Conservation (phyloP, 2,888 invertebrate species). For the Yponomeuta plumbellus region DNA sequence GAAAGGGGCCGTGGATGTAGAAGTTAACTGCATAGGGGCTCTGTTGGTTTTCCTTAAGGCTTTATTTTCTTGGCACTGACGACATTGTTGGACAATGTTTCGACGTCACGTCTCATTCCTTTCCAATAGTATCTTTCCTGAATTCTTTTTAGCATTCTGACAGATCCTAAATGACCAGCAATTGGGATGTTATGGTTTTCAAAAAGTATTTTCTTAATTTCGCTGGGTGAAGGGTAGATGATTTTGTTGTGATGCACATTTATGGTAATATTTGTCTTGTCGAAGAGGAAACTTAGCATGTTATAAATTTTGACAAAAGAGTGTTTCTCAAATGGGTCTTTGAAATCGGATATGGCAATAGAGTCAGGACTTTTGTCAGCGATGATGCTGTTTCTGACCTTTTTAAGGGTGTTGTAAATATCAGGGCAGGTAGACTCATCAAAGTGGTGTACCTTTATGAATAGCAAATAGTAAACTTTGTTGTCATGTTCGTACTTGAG, state of each 20-base stretch:
- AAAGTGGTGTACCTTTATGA: no score
- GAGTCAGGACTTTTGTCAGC: neutral
- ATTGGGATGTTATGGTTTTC: neutral
- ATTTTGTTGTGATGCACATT: neutral
- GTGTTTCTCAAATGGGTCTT: neutral
- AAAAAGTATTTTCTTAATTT: no score
- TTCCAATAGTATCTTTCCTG: no score
- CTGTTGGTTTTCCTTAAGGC: constrained; percentile 25
- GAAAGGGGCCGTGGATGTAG: constrained; percentile 29
- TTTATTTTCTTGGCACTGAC: no score
- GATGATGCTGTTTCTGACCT: no score
- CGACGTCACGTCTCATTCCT: no score
- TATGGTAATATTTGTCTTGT: neutral
- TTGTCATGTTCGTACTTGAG: neutral
- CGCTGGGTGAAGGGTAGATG: neutral
- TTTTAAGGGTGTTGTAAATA: no score
- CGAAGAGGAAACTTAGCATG: neutral
- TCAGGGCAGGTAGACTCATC: no score
- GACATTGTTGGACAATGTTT: no score
- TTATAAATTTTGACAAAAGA: no score
- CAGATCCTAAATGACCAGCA: no score
- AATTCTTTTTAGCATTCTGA: no score
- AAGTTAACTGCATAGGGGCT: constrained; percentile 33
- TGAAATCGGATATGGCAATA: neutral
- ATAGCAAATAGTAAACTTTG: neutral